Evolutionary conservation across 2,888 invertebrate species (phyloP).

Genomic region (Drosophila prostipennis): DNA sequence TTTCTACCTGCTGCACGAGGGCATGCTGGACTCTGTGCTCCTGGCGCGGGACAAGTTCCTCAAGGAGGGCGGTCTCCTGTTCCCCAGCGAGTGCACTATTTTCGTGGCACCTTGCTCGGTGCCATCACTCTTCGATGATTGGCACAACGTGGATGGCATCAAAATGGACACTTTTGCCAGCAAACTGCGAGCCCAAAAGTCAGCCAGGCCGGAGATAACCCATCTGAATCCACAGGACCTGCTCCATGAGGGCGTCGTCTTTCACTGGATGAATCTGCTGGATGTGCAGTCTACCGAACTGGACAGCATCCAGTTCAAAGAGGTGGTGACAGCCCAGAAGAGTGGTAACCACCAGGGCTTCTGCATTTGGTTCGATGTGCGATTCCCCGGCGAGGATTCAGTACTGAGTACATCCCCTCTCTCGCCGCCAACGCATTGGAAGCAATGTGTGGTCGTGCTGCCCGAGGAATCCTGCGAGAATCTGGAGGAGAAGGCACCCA

Average conservation of each 20-base stretch:
- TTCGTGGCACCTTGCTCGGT: slow-evolving; percentile 85
- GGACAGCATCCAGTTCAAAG: slow-evolving; percentile 86
- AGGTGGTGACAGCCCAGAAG: slow-evolving; percentile 85
- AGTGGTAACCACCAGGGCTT: slow-evolving; percentile 89
- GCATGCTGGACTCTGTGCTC: slow-evolving; percentile 96
- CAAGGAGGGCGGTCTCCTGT: slow-evolving; percentile 89
- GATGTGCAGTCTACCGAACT: slow-evolving; percentile 87
- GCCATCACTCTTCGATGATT: slow-evolving; percentile 89
- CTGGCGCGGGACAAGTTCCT: slow-evolving; percentile 92
- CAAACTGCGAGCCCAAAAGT: slow-evolving; percentile 87
- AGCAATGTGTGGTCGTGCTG: slow-evolving; percentile 94
- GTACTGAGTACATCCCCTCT: slow-evolving; percentile 92
- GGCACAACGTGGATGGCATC: slow-evolving; percentile 92
- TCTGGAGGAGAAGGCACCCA: slow-evolving; percentile 86
- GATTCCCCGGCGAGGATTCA: slow-evolving; percentile 88
- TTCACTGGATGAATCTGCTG: slow-evolving; percentile 89
- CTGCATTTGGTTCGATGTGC: slow-evolving; percentile 92
- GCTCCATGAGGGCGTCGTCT: slow-evolving; percentile 87
- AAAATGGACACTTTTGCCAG: slow-evolving; percentile 89
- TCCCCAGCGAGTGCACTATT: slow-evolving; percentile 88
- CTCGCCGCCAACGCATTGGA: slow-evolving; percentile 94
- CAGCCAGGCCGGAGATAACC: slow-evolving; percentile 88
- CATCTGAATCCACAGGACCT: slow-evolving; percentile 86
- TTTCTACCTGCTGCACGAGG: slow-evolving; percentile 96
- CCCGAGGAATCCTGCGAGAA: slow-evolving; percentile 87